Conservation (phyloP, 2,888 invertebrate species). For the Hecatera dysodea region DNA sequence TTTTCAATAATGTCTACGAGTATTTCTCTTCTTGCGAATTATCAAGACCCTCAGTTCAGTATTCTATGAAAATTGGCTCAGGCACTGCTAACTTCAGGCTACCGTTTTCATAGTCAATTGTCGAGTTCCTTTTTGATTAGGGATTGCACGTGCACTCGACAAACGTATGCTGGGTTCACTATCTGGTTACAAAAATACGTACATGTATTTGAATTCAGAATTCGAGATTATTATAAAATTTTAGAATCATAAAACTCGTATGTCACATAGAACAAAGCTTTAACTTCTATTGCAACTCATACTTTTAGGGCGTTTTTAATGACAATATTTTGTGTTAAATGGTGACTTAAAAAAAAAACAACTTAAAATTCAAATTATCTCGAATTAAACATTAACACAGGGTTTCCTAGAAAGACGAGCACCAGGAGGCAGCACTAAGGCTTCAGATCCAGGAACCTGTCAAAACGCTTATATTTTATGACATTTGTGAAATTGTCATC, state of each 20-base stretch:
- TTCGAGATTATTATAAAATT: not conserved
- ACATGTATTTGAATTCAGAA: not conserved
- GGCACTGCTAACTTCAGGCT: conserved; percentile 15
- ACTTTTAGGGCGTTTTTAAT: too few species aligned
- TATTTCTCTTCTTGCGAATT: not conserved
- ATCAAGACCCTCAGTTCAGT: not conserved
- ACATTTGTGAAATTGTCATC: too few species aligned
- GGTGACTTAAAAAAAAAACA: not conserved
- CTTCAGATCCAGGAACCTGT: too few species aligned
- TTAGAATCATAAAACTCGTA: not conserved
- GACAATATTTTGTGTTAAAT: not conserved
- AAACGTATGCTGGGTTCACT: conserved; percentile 6
- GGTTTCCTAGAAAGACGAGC: too few species aligned
- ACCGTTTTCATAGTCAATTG: conserved; percentile 44
- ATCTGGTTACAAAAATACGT: conserved; percentile 1
- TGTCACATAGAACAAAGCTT: not conserved
- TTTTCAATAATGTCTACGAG: conserved; percentile 23
- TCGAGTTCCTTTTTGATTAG: conserved; percentile 48
- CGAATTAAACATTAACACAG: too few species aligned
- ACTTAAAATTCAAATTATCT: too few species aligned
- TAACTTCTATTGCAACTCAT: not conserved
- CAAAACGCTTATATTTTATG: too few species aligned
- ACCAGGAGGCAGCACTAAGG: too few species aligned
- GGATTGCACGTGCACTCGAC: conserved; percentile 46
- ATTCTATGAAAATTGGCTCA: conserved; percentile 24